Evolutionary conservation across 1,140 invertebrate species (phyloP).

Genomic region (Eufriesea mexicana): DNA sequence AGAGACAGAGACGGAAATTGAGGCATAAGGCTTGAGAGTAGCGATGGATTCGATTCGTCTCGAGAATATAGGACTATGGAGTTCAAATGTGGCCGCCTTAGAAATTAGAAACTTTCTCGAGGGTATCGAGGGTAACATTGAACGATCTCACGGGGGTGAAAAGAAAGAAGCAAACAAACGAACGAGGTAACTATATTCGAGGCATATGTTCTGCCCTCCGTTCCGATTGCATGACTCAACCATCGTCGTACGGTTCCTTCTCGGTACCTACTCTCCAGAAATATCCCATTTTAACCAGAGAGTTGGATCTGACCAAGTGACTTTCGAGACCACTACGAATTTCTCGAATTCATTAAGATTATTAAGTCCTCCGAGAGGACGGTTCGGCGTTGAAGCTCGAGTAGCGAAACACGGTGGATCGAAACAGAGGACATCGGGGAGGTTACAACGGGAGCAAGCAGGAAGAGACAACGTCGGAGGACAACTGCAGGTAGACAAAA

Average conservation of each 20-base stretch:
- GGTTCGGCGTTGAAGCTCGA: not conserved
- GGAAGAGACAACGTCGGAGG: not conserved
- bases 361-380: not conserved
- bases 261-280: not conserved
- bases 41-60: not conserved
- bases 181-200: not conserved
- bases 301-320: not conserved
- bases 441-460: not conserved
- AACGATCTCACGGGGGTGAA: not conserved
- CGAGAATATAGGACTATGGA: no score
- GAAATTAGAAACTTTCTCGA: not conserved
- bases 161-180: not conserved
- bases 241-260: not conserved
- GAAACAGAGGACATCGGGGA: not conserved
- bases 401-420: not conserved
- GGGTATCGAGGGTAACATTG: not conserved
- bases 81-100: not conserved
- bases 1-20: conserved; percentile 12
- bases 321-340: not conserved
- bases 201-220: not conserved
- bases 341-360: conserved; percentile 17
- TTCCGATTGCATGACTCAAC: not conserved
- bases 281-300: not conserved
- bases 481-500: conserved; percentile 23
- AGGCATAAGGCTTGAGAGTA: conserved; percentile 13